Conservation (phyloP, 2,888 invertebrate genomes). For the Hedychridium roseum region DNA sequence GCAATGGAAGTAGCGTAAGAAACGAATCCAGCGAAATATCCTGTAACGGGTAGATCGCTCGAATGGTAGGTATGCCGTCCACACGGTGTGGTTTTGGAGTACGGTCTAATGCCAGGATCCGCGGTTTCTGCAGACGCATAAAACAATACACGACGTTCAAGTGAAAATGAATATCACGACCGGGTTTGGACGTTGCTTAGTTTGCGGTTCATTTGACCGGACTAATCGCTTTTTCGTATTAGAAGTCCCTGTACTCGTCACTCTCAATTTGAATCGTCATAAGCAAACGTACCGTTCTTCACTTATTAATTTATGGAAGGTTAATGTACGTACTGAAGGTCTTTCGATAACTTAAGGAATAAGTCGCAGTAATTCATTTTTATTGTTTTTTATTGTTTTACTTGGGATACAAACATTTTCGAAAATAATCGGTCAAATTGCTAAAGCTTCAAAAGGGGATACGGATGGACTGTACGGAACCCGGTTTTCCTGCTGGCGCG, state of each 20-base stretch:
- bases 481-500: conserved; percentile 7
- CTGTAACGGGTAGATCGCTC: no score
- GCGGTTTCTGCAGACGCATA: conserved; percentile 53
- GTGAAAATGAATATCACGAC: conserved; percentile 35
- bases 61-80: no score
- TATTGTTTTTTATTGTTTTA: no score
- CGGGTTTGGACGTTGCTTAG: conserved; percentile 42
- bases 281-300: no score
- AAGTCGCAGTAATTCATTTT: no score
- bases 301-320: no score
- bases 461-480: not conserved
- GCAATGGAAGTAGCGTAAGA: conserved; percentile 7
- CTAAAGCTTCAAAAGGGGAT: not conserved
- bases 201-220: conserved; percentile 48
- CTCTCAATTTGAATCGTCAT: no score
- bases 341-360: no score
- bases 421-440: not conserved
- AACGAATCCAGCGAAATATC: conserved; percentile 13
- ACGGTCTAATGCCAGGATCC: conserved; percentile 51
- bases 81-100: conserved; percentile 53
- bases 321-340: no score
- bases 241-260: no score
- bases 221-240: conserved; percentile 28
- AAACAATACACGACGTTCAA: conserved; percentile 53
- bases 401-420: not conserved